Percentiles rank a stretch among this genome's conserved stretches.
These are phyloP conservation scores for Ceratoteleas bidentatus DNA, from an alignment of 1,140 invertebrate genomes.

Conservation along the genomic window DNA sequence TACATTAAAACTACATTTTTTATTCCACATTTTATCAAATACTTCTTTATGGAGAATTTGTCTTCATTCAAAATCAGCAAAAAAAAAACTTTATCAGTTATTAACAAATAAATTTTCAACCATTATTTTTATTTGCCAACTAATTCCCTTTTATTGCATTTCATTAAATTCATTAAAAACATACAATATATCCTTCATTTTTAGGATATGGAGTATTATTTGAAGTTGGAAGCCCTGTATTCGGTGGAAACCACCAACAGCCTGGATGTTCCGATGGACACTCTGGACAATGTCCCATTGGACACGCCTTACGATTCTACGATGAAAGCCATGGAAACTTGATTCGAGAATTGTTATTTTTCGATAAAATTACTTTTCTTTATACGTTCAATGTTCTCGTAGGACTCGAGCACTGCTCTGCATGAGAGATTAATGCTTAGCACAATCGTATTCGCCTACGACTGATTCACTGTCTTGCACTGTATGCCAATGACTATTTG, in stretches of 20 bases:
- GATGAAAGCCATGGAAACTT: conserved; percentile 80
- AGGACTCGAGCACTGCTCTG: conserved; percentile 22
- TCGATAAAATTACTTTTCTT: conserved; percentile 33
- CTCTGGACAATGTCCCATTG: conserved; percentile 57
- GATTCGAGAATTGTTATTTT: conserved; percentile 58
- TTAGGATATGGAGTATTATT: conserved; percentile 83
- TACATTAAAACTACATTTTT: background rate
- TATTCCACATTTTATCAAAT: no score
- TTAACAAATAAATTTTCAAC: background rate
- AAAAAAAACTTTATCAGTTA: background rate
- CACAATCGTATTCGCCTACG: background rate
- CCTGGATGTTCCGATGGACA: conserved; percentile 77
- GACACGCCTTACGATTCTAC: conserved; percentile 71
- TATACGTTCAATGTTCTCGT: conserved; percentile 52
- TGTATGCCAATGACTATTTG: no score
- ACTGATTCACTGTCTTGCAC: no score
- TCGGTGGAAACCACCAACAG: conserved; percentile 77
- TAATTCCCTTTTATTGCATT: no score
- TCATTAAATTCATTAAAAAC: no score
- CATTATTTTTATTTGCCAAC: no score
- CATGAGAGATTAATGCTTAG: conserved; percentile 4
- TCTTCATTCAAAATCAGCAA: no score
- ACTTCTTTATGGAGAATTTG: no score
- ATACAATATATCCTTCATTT: conserved; percentile 12
- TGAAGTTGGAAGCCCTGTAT: conserved; percentile 83